Evolutionary conservation across 2,113 vertebrate genomes (phyloP), one percentile per base, ranked within the genome.

Genomic region (Platysteira castanea): DNA sequence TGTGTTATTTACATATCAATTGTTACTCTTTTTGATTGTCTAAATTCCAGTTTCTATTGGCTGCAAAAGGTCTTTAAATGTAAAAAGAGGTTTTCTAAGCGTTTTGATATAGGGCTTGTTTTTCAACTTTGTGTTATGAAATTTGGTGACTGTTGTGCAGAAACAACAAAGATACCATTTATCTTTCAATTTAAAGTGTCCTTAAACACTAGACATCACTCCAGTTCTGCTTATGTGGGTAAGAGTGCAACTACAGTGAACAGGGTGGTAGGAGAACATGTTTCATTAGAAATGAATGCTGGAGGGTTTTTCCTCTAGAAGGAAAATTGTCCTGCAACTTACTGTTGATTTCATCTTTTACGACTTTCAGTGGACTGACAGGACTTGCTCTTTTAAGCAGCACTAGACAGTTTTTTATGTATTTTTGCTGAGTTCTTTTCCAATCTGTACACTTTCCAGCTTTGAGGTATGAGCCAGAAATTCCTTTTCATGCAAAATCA

Each of bases 401-500:
- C 26, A 23, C 19, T 74, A 84, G 35, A 30, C 24, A 50, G 17
- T 57, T 63, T 31, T 30, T n/a, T n/a, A n/a, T n/a, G 7, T 90
- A 76, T 75, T 88, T 87, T 79, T 89, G 8, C 57, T 31, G 35
- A 41, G 44, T 82, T 87, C 44, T 81, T 80, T 89, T 63, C 27
- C 56, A 93, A 9, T 71, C 39, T 87, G 54, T 50, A 50, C 13
- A n/a, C 47, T 85, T 93, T 67, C 75, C 67, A 87, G 53, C 65
- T 52, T 71, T 56, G 56, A 84, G 11, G 3, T 75, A 41, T 15
- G 16, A 85, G 84, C 69, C 60, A 87, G 81, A 90, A 90, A 39
- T 46, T 88, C 31, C 33, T 90, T 90, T 94, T 90, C 59, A 73
- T 46, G 78, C 59, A 93, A 92, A 93, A 81, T 93, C 83, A 54